Base-by-base conservation (phyloP, 2,113 vertebrate species). In the Dasyurus viverrinus region DNA sequence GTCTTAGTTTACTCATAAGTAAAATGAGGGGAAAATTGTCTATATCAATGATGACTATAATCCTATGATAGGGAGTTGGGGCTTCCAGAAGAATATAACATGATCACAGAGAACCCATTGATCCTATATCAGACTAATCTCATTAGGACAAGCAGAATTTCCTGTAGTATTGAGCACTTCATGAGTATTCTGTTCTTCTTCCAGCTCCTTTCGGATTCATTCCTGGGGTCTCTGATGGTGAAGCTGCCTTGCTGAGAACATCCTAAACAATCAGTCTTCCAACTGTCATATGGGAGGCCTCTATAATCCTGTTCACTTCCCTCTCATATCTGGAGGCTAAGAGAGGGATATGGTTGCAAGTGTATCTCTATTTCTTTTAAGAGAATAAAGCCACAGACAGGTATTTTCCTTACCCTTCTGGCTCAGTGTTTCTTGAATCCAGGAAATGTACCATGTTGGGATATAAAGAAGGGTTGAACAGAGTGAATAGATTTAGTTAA, bases 141-240 rank as follows among this genome's bases (percentile, higher is more conserved):
- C 36, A 76, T n/a, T 76, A 7, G 36, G n/a, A 76, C 1, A 84
- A 42, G 19, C n/a, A 84, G 7, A 84, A 42, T 23, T 42, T 84
- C 68, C n/a, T 84, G 19, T 23, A 84, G 16, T 8, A 42, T 84
- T n/a, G 6, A 84, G 68, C 36, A 84, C 68, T n/a, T 23, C 19
- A 16, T 84, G 19, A 84, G 42, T 84, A 42, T 90, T 52, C 25
- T 52, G 10, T 95, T 90, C 93, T 92, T 89, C 84, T 95, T 95
- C n/a, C 93, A 98, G 98, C 48, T 97, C 96, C 54, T 98, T 98
- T 91, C 89, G 97, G 93, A 98, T 98, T 57, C 95, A 96, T 92
- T 98, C 96, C 96, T 98, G 97, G 98, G 94, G 96, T 16, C 97
- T 48, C n/a, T 98, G 96, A 98, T 1, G 2, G 89, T 48, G 89